Conservation (phyloP, 2,888 invertebrate species). For the Mimachlamys varia region DNA sequence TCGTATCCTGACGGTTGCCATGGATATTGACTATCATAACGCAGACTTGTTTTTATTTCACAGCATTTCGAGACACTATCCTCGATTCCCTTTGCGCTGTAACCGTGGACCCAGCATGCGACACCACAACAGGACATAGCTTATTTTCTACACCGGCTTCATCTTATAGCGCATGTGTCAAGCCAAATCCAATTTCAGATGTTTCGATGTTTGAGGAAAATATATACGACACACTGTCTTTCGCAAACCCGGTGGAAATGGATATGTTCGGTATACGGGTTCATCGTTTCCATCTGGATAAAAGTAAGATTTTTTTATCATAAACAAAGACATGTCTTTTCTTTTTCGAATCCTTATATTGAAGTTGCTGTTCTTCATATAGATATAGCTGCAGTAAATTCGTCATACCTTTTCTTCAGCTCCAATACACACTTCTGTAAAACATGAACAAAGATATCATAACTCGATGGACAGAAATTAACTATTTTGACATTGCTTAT, state of each 20-base stretch:
- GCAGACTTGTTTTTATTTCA: neutral
- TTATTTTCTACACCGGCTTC: conserved; percentile 8
- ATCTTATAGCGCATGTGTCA: neutral
- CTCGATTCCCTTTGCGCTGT: neutral
- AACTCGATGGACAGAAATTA: too few relatives aligned
- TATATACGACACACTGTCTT: neutral
- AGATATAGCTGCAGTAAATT: too few relatives aligned
- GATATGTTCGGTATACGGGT: conserved; percentile 1
- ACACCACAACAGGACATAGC: neutral
- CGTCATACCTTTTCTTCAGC: too few relatives aligned
- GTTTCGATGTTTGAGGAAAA: conserved; percentile 1
- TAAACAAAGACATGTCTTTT: too few relatives aligned
- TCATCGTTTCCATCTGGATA: neutral
- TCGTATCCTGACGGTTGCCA: too few relatives aligned
- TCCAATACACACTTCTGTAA: too few relatives aligned
- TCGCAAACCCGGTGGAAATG: neutral
- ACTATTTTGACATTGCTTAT: too few relatives aligned
- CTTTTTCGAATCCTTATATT: too few relatives aligned
- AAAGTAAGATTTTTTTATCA: neutral
- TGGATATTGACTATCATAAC: too few relatives aligned
- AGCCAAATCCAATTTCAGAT: neutral
- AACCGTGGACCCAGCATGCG: neutral
- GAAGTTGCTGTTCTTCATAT: too few relatives aligned
- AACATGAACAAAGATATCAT: too few relatives aligned
- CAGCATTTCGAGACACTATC: neutral